Percentiles rank a stretch among this genome's conserved stretches.
These are phyloP conservation scores for Ageneiosus marmoratus DNA, from an alignment of 2,113 vertebrate genomes.

Conservation along the genomic window DNA sequence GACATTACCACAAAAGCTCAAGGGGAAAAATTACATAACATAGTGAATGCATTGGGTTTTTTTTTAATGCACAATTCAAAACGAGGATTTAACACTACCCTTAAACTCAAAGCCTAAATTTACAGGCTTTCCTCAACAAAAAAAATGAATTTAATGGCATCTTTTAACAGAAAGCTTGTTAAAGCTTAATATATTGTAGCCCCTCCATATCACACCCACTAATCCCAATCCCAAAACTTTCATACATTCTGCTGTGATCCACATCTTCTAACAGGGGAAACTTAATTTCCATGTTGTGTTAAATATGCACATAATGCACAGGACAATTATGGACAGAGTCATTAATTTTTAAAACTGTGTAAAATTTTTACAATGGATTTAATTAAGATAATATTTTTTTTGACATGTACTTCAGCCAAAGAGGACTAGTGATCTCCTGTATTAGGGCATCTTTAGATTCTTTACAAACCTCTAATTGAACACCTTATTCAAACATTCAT, in stretches of 20 bases:
- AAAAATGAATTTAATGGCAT: slow-evolving; percentile 51
- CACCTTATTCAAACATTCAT: background rate
- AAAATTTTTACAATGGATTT: background rate
- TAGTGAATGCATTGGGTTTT: slow-evolving; percentile 38
- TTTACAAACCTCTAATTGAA: background rate
- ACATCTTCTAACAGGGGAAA: background rate
- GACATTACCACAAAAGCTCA: background rate
- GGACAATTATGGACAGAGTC: background rate
- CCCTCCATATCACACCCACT: slow-evolving; percentile 57
- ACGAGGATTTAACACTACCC: slow-evolving; percentile 26
- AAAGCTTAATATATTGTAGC: slow-evolving; percentile 58
- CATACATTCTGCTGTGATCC: slow-evolving; percentile 2
- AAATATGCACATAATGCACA: background rate
- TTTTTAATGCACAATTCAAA: slow-evolving; percentile 12
- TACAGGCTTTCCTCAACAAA: slow-evolving; percentile 35
- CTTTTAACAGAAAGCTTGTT: slow-evolving; percentile 59
- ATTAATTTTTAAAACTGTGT: background rate
- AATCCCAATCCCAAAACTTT: slow-evolving; percentile 35
- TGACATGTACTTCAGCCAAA: background rate
- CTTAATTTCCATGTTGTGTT: background rate
- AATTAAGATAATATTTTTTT: background rate
- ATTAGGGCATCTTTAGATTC: background rate
- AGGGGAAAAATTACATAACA: slow-evolving; percentile 42
- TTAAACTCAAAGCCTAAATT: slow-evolving; percentile 42
- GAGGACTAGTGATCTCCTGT: background rate